Base-by-base conservation (phyloP, 2,113 vertebrate species). In the Colistium nudipinnis region DNA sequence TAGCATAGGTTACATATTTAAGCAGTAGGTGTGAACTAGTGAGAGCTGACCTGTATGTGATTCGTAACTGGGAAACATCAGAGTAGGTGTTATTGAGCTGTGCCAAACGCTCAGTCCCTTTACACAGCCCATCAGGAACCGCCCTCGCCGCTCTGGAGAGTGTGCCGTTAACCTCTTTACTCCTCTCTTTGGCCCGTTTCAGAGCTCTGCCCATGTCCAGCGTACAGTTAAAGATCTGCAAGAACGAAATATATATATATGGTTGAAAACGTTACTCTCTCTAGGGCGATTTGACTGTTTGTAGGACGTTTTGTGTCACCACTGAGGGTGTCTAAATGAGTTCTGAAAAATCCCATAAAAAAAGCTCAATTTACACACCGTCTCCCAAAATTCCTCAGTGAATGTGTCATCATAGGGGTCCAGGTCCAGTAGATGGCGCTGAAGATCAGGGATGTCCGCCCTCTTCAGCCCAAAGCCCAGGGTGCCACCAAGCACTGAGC, bases 371-470 rank as follows among this genome's bases (percentile, higher is more conserved):
- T 31, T 52, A 81, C 84, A 4, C 45, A 90, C 90, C 7, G 71
- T 92, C 72, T 94, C 91, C 94, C 95, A 96, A 88, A 97, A 96
- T 71, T 95, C 93, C 68, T 93, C 92, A 0, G 92, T 92, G 60
- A 96, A 83, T 0, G 68, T 3, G 52, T 95, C 89, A 48, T 82
- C 64, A 36, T 89, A 92, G 1, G 94, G 94, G 68, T 93, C 90
- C 8, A 95, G 10, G 0, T 88, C 70, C 43, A 93, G 82, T 24
- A 96, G 92, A 69, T 94, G 90, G 4, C 80, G 35, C 59, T 80
- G 75, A 38, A 96, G 88, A 25, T 91, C 91, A 7, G 92, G 91
- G 68, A 95, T 95, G 6, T 91, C 71, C 2, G 91, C 90, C 30
- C 85, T 93, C 49, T 84, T 88, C 19, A 94, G 67, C 1, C 92